Evolutionary conservation across 2,113 vertebrate species (phyloP).

Genomic region (Cyprinodon brontotheroides): DNA sequence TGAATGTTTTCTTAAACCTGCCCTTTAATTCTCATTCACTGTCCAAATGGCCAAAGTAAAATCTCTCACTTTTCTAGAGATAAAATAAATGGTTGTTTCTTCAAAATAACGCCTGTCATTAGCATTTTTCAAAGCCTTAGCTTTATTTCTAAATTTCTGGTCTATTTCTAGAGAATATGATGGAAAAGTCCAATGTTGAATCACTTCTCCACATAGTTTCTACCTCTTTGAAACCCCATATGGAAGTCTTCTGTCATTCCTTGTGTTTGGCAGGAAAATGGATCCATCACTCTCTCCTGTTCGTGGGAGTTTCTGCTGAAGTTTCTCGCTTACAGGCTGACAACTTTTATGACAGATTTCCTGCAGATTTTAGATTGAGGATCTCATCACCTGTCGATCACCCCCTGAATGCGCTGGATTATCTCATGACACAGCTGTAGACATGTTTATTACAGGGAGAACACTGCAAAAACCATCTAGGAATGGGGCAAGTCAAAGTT

Average conservation of each 20-base stretch:
- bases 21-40: neutral
- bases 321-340: slow-evolving; percentile 43
- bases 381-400: slow-evolving; percentile 39
- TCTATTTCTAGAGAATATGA: neutral
- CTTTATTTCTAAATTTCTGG: neutral
- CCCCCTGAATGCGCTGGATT: neutral
- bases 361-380: slow-evolving; percentile 49
- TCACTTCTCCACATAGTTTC: slow-evolving; percentile 10
- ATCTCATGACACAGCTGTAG: slow-evolving; percentile 16
- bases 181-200: neutral
- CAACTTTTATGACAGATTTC: slow-evolving; percentile 51
- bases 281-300: slow-evolving; percentile 7
- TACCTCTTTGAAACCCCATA: slow-evolving; percentile 27
- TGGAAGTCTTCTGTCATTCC: slow-evolving; percentile 39
- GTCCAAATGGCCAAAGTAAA: neutral
- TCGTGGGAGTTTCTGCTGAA: slow-evolving; percentile 20
- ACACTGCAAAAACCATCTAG: too few relatives aligned
- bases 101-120: too few relatives aligned
- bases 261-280: slow-evolving; percentile 25
- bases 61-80: too few relatives aligned
- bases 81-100: too few relatives aligned
- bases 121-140: neutral
- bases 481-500: too few relatives aligned
- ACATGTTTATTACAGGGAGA: slow-evolving; percentile 9
- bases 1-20: neutral